These are phyloP conservation scores for Drosophila littoralis DNA, from an alignment of 1,140 invertebrate genomes.

Conservation along the genomic window DNA sequence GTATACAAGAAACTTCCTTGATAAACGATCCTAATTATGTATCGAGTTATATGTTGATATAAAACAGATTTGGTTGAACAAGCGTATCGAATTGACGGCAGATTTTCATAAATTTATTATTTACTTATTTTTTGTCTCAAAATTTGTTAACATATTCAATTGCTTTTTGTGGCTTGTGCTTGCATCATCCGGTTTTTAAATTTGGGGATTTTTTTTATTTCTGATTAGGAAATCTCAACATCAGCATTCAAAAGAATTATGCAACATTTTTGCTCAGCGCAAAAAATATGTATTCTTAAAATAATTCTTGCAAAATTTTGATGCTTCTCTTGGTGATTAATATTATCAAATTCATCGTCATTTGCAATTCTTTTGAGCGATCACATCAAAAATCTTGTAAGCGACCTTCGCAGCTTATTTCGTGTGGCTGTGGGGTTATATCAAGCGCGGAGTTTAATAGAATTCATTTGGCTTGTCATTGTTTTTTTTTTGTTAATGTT, in stretches of 20 bases:
- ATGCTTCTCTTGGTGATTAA: conserved; percentile 6
- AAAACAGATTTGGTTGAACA: too few species aligned
- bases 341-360: background rate
- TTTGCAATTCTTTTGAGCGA: conserved; percentile 23
- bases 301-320: conserved; percentile 8
- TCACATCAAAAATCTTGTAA: conserved; percentile 51
- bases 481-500: conserved; percentile 25
- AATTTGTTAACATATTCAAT: background rate
- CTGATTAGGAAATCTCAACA: background rate
- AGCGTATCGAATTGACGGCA: too few species aligned
- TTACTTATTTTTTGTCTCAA: background rate
- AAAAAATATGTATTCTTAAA: conserved; percentile 15
- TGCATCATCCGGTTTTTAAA: conserved; percentile 2
- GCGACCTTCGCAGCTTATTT: conserved; percentile 54
- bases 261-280: background rate
- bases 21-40: too few species aligned
- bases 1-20: too few species aligned
- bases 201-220: background rate
- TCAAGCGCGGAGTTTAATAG: conserved; percentile 43
- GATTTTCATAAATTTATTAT: background rate
- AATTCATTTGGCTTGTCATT: conserved; percentile 63
- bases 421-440: conserved; percentile 30
- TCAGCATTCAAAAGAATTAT: background rate
- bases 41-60: too few species aligned
- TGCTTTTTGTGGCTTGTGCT: background rate